A percentile compares a stretch with the other conserved stretches of the same genome.
Conservation (phyloP, 2,113 vertebrate species). For the Peucedramus taeniatus region DNA sequence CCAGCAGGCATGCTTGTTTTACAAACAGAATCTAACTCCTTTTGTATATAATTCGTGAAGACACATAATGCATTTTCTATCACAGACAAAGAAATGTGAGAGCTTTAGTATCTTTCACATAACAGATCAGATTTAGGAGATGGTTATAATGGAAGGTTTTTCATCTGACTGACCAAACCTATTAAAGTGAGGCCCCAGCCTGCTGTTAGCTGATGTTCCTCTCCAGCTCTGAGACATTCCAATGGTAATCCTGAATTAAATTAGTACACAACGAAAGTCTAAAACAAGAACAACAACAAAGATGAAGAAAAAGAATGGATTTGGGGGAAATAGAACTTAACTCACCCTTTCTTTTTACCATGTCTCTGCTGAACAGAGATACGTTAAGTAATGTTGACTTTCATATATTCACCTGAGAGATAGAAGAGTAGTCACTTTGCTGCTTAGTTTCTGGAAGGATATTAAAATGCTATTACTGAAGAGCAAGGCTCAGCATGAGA, state of each 20-base stretch:
- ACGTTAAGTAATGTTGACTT: background rate
- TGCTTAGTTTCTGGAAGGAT: background rate
- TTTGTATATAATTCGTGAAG: background rate
- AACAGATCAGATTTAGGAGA: background rate
- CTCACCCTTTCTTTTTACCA: background rate
- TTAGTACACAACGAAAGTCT: background rate
- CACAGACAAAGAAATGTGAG: background rate
- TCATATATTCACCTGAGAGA: background rate
- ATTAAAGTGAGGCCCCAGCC: background rate
- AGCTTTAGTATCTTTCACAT: background rate
- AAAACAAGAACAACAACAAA: background rate
- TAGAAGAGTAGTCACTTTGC: background rate
- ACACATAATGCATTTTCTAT: slow-evolving; percentile 1
- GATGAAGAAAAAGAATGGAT: background rate
- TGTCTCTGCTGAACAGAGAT: background rate
- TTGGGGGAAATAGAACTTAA: background rate
- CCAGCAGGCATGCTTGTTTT: slow-evolving; percentile 44
- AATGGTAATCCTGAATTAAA: background rate
- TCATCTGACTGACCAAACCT: background rate
- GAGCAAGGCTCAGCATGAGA: background rate
- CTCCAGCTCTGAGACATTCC: background rate
- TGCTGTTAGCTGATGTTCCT: background rate
- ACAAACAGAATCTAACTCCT: slow-evolving; percentile 3
- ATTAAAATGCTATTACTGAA: background rate
- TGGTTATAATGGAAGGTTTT: background rate